A percentile compares a stretch with the other conserved stretches of the same genome.
Conservation (phyloP, 1,140 invertebrate species). For the Polyergus mexicanus region DNA sequence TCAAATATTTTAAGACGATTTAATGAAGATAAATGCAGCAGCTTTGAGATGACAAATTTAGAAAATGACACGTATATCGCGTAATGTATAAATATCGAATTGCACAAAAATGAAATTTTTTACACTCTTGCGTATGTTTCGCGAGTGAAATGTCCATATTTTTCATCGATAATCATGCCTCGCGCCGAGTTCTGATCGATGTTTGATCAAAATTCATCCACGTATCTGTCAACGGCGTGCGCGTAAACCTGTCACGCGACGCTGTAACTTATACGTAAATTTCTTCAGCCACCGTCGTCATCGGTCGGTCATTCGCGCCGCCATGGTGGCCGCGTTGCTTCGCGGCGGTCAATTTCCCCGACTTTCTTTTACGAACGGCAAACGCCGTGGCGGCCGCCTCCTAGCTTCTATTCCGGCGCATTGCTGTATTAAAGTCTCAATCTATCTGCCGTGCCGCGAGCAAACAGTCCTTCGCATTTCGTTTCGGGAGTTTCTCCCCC, state of each 20-base stretch:
- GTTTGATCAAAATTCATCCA: constrained; percentile 2
- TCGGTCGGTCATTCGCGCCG: constrained; percentile 36
- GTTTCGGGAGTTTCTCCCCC: constrained; percentile 23
- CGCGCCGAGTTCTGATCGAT: neutral
- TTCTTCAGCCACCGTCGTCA: constrained; percentile 57
- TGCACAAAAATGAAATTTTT: neutral
- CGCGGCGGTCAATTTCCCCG: constrained; percentile 72
- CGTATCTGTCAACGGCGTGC: constrained; percentile 4
- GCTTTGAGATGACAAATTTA: neutral
- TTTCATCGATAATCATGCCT: neutral
- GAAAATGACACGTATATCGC: neutral
- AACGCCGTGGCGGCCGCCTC: constrained; percentile 44
- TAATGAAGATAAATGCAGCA: neutral
- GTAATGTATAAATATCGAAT: too few species aligned
- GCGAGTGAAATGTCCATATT: neutral
- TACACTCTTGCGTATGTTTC: neutral
- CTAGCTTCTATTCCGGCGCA: constrained; percentile 57
- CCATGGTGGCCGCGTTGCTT: constrained; percentile 59
- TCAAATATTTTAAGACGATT: neutral
- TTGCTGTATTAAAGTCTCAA: constrained; percentile 42
- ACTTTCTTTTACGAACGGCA: constrained; percentile 72
- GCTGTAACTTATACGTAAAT: constrained; percentile 69
- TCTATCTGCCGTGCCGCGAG: constrained; percentile 28
- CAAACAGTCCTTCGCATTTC: neutral
- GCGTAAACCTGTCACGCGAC: constrained; percentile 17